These are phyloP conservation scores for Poecilia velifera DNA, from an alignment of 2,797 vertebrate genomes.

Conservation along the genomic window DNA sequence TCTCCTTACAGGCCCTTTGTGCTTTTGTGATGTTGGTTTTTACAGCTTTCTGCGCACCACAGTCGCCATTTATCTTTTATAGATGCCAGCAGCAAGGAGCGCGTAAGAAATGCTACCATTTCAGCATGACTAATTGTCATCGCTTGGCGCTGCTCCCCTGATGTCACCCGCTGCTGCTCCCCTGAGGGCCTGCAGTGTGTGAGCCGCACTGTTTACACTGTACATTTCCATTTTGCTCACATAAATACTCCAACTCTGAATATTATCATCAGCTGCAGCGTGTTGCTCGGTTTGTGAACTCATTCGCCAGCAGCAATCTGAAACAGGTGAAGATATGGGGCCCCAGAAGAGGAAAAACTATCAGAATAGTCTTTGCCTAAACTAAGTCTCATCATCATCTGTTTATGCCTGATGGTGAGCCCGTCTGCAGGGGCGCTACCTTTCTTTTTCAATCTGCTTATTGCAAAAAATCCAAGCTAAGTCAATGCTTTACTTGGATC, in stretches of 20 bases:
- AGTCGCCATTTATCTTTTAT: slow-evolving; percentile 84
- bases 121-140: slow-evolving; percentile 79
- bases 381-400: slow-evolving; percentile 55
- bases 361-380: neutral
- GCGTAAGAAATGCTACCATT: slow-evolving; percentile 69
- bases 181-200: slow-evolving; percentile 45
- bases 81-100: slow-evolving; percentile 73
- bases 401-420: slow-evolving; percentile 62
- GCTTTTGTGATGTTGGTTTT: slow-evolving; percentile 83
- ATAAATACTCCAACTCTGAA: slow-evolving; percentile 28
- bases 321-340: slow-evolving; percentile 22
- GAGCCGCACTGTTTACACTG: slow-evolving; percentile 61
- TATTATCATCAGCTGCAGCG: slow-evolving; percentile 10
- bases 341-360: slow-evolving; percentile 43
- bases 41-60: slow-evolving; percentile 79
- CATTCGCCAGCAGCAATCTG: slow-evolving; percentile 8
- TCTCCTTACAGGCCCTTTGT: slow-evolving; percentile 81
- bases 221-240: slow-evolving; percentile 35
- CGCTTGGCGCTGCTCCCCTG: slow-evolving; percentile 63
- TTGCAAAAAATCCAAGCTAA: slow-evolving; percentile 56
- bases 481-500: slow-evolving; percentile 62
- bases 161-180: slow-evolving; percentile 67
- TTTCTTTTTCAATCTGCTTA: slow-evolving; percentile 67
- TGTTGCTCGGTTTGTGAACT: slow-evolving; percentile 13
- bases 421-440: slow-evolving; percentile 46